Evolutionary conservation across 1,140 invertebrate species (phyloP).

Genomic region (Drosophila orena): DNA sequence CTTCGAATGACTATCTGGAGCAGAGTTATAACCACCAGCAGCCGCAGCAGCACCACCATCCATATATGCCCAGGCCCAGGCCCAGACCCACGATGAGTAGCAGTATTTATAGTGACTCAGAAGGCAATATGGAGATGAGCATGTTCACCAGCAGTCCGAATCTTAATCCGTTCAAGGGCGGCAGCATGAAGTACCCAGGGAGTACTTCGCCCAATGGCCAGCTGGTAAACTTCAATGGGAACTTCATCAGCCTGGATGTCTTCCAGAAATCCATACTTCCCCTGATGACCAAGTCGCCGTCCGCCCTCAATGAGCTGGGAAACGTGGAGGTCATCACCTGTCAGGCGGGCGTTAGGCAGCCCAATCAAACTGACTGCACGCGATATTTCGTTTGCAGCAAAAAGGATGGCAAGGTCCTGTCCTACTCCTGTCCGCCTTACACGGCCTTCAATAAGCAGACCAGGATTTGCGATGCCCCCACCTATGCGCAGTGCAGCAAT

Average conservation of each 20-base stretch:
- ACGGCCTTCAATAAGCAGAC: slow-evolving; percentile 85
- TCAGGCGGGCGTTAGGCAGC: slow-evolving; percentile 84
- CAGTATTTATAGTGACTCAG: slow-evolving; percentile 64
- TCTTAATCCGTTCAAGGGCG: slow-evolving; percentile 12
- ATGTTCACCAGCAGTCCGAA: slow-evolving; percentile 46
- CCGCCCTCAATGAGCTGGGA: slow-evolving; percentile 42
- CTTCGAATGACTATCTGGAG: slow-evolving; percentile 62
- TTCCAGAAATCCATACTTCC: slow-evolving; percentile 80
- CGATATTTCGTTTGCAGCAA: slow-evolving; percentile 86
- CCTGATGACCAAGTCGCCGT: slow-evolving; percentile 55
- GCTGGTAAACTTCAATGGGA: slow-evolving; percentile 78
- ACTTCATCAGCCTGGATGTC: slow-evolving; percentile 78
- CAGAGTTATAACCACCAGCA: slow-evolving; percentile 47
- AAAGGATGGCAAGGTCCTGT: slow-evolving; percentile 81
- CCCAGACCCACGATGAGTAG: slow-evolving; percentile 57
- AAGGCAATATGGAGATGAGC: slow-evolving; percentile 64
- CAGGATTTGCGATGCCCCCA: slow-evolving; percentile 85
- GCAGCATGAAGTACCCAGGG: slow-evolving; percentile 34
- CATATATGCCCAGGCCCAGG: slow-evolving; percentile 52
- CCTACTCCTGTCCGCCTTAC: slow-evolving; percentile 85
- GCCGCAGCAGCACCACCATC: slow-evolving; percentile 36
- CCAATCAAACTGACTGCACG: slow-evolving; percentile 85
- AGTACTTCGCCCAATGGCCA: slow-evolving; percentile 32
- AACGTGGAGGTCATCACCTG: slow-evolving; percentile 85
- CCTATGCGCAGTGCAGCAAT: slow-evolving; percentile 77